These are phyloP conservation scores for Apeltes quadracus DNA, from an alignment of 2,113 vertebrate species.

Conservation along the genomic window DNA sequence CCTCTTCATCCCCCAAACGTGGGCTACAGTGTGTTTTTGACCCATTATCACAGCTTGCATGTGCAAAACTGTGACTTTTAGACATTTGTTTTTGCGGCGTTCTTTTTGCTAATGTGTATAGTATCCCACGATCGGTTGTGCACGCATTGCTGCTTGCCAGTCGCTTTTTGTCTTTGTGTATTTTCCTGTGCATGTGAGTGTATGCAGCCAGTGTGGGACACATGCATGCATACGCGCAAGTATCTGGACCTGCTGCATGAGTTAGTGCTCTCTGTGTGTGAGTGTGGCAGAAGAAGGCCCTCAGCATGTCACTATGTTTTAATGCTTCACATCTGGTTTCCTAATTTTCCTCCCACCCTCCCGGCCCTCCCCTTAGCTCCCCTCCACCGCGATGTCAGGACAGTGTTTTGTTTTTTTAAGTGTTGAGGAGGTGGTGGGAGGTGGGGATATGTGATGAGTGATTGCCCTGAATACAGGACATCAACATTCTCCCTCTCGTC, in stretches of 20 bases:
- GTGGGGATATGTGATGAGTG: slow-evolving; percentile 80
- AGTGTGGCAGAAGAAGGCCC: slow-evolving; percentile 77
- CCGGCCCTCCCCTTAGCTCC: slow-evolving; percentile 55
- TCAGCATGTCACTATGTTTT: slow-evolving; percentile 83
- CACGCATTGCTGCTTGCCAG: slow-evolving; percentile 41
- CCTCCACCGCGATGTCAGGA: slow-evolving; percentile 75
- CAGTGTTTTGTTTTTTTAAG: slow-evolving; percentile 84
- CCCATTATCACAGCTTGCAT: slow-evolving; percentile 1
- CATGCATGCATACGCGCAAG: slow-evolving; percentile 42
- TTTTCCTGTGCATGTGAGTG: slow-evolving; percentile 36
- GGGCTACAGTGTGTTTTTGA: slow-evolving; percentile 11
- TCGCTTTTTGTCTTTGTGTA: slow-evolving; percentile 37
- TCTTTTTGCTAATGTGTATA: slow-evolving; percentile 39
- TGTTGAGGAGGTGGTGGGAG: slow-evolving; percentile 51
- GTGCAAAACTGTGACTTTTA: slow-evolving; percentile 10
- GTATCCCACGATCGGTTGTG: slow-evolving; percentile 38
- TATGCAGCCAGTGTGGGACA: slow-evolving; percentile 42
- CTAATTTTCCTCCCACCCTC: slow-evolving; percentile 77
- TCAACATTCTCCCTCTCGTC: slow-evolving; percentile 69
- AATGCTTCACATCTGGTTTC: slow-evolving; percentile 87
- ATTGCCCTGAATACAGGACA: slow-evolving; percentile 77
- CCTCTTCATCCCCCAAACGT: slow-evolving; percentile 45
- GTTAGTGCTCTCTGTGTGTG: slow-evolving; percentile 73
- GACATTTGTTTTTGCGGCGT: slow-evolving; percentile 31
- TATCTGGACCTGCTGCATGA: slow-evolving; percentile 69